Percentiles rank a stretch among this genome's conserved stretches.
Evolutionary conservation across 2,888 invertebrate species (phyloP).

Genomic region (Spodoptera exigua): DNA sequence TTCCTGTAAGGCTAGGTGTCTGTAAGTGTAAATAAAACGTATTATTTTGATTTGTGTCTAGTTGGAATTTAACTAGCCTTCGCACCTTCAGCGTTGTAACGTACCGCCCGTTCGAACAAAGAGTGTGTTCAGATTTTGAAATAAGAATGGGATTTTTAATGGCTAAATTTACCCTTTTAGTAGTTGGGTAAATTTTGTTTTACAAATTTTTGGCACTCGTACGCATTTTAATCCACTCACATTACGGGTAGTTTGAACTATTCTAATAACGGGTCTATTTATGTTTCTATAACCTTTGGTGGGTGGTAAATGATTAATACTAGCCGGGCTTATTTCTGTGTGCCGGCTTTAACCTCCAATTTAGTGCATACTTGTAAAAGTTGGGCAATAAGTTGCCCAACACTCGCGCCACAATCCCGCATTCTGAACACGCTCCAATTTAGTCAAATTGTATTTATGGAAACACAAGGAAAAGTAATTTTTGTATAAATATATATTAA

Average conservation of each 20-base stretch:
- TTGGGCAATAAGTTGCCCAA: slow-evolving; percentile 10
- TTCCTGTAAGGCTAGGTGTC: slow-evolving; percentile 49
- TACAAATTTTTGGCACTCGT: not conserved
- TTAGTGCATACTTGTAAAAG: not conserved
- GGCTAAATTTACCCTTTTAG: not conserved
- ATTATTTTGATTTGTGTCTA: slow-evolving; percentile 45
- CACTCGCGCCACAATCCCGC: slow-evolving; percentile 22
- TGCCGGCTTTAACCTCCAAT: not conserved
- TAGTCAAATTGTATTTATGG: slow-evolving; percentile 57
- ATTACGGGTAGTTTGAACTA: too few relatives aligned
- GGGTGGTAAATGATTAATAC: not conserved
- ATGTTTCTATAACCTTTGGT: too few relatives aligned
- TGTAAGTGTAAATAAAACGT: slow-evolving; percentile 58
- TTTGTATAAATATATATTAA: slow-evolving; percentile 49
- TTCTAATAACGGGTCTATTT: too few relatives aligned
- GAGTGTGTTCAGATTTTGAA: slow-evolving; percentile 52
- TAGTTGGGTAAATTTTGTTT: slow-evolving; percentile 6
- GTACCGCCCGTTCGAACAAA: slow-evolving; percentile 56
- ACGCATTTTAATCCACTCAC: too few relatives aligned
- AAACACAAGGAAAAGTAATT: slow-evolving; percentile 40
- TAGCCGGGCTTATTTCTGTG: not conserved
- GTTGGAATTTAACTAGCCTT: slow-evolving; percentile 59
- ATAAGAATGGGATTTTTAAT: too few relatives aligned
- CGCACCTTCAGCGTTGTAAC: slow-evolving; percentile 61
- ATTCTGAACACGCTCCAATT: slow-evolving; percentile 56